Evolutionary conservation across 2,888 invertebrate genomes (phyloP), one percentile per base, ranked within the genome.

Genomic region (Horisme vitalbata): DNA sequence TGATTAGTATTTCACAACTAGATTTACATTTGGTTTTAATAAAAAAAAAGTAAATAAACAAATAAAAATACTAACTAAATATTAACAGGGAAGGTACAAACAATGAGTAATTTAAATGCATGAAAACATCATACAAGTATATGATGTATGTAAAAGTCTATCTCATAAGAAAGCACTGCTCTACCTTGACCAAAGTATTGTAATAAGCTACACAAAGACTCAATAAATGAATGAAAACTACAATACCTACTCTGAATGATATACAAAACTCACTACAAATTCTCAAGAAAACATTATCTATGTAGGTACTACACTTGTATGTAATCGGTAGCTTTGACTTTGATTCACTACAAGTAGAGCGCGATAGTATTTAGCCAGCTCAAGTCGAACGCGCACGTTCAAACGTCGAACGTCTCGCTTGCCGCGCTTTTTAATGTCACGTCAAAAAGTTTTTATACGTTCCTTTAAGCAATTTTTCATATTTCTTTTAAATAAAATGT

Each of bases 311-410:
- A n/a, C 13, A 26, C 26, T 38, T 20, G 15, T 1, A 10, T 7
- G 3, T 45, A 27, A 23, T 31, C 31, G 31, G 34, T 21, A 34
- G 11, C 6, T 4, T 7, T 45, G 39, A n/a, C 24, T 45, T 34
- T 32, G 34, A 34, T 39, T 35, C 33, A 33, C 28, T 24, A 28
- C 44, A 33, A 24, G 30, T 32, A 23, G 8, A 2, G 15, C 12
- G 34, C 43, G 45, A 51, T 57, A 57, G 57, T 57, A 57, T 50
- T 37, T 43, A 45, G 45, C 45, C 30, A 3, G 50, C 55, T 21
- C 34, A 47, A 44, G 50, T 13, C 28, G 39, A 15, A 13, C 33
- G 27, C 50, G 48, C 52, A 55, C 57, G 57, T 44, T 45, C 41
- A 41, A 45, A 41, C 33, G 8, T 15, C 32, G 38, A 52, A 34